Percentiles rank a stretch among this genome's conserved stretches.
Conservation (phyloP, 1,140 invertebrate genomes). For the Apis cerana region DNA sequence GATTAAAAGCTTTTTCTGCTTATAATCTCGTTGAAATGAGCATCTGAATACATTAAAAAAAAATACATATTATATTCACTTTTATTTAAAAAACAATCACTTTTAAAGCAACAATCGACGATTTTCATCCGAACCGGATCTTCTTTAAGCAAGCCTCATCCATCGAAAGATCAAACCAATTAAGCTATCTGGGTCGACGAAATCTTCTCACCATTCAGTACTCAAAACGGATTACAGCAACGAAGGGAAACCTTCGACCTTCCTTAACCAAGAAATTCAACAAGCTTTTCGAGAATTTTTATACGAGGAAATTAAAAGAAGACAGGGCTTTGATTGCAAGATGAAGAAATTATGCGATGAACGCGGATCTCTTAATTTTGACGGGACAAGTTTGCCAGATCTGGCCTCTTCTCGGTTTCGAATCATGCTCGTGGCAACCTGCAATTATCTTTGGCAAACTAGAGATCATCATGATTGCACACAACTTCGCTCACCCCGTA, state of each 20-base stretch:
- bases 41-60: too few relatives aligned
- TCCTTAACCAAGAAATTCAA: not conserved
- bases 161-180: slow-evolving; percentile 6
- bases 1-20: too few relatives aligned
- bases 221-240: not conserved
- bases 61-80: too few relatives aligned
- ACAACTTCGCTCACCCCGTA: slow-evolving; percentile 56
- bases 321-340: slow-evolving; percentile 19
- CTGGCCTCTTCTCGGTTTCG: slow-evolving; percentile 21
- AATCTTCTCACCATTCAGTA: not conserved
- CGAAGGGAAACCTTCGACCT: not conserved
- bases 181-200: slow-evolving; percentile 10
- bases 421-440: slow-evolving; percentile 68
- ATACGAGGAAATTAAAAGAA: not conserved
- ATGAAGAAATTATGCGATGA: slow-evolving; percentile 78
- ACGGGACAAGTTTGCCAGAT: slow-evolving; percentile 68
- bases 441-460: slow-evolving; percentile 79
- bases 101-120: not conserved
- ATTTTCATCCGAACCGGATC: not conserved
- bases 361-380: slow-evolving; percentile 78
- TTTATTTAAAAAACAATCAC: not conserved
- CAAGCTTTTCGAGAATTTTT: slow-evolving; percentile 27
- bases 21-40: too few relatives aligned
- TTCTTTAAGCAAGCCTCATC: not conserved
- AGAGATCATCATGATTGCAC: slow-evolving; percentile 77